Evolutionary conservation across 2,797 vertebrate species (phyloP), one percentile per base, ranked within the genome.

Genomic region (Sebastes minor): DNA sequence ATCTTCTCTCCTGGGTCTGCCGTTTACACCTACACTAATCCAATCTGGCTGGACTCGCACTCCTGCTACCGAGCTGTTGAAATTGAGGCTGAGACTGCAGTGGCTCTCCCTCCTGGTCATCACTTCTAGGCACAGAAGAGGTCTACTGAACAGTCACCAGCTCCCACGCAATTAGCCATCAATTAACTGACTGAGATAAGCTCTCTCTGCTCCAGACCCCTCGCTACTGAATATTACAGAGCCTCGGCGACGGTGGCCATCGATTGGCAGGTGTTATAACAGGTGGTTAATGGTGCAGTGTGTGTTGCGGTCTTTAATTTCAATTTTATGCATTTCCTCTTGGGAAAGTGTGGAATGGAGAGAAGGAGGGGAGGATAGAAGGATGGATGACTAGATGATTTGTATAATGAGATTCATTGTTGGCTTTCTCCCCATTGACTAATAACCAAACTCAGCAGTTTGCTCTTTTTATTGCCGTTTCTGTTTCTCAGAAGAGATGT

Each of bases 1-100:
- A 80, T 85, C 72, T 80, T 64, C 78, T 85, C 81, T 85, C 78
- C 55, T 22, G 75, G 71, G 71, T 82, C 74, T 63, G 62, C 86
- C 80, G 86, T 92, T 93, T 93, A 86, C 87, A 89, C 89, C 88
- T 84, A 61, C 75, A 68, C 87, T 90, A 93, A 94, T 93, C 81
- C 86, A 91, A 89, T 91, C 86, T 90, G 91, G 88, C 90, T 82
- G 64, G 55, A 82, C 78, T 64, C 2, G n/a, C 81, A 69, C 56
- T 80, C 22, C 68, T 77, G 82, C 81, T 79, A 67, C 60, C 13
- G 70, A 76, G 75, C 63, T 38, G 67, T 56, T 82, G 55, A 81
- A 64, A 85, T 70, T 75, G 78, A 84, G 80, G 70, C 81, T 27
- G 84, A 70, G 79, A 83, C 84, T 35, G 71, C 83, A 78, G 60